Evolutionary conservation across 2,888 invertebrate genomes (phyloP).

Genomic region (Exocentrus adspersus): DNA sequence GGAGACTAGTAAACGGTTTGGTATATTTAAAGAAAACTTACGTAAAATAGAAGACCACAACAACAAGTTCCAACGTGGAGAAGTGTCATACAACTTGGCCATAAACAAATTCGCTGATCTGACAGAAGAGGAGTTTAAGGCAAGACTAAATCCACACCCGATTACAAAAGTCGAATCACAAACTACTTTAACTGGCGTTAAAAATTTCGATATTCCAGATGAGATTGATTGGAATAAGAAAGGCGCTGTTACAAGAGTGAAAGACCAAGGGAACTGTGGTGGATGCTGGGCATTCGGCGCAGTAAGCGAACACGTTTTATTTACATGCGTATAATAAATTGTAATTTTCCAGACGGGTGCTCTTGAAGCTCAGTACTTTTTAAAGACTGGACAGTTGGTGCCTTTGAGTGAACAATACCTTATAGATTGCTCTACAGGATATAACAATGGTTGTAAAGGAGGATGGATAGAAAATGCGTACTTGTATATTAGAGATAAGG

Average conservation of each 20-base stretch:
- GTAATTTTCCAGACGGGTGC: no score
- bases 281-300: conserved; percentile 75
- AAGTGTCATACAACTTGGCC: conserved; percentile 3
- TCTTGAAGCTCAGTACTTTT: background rate
- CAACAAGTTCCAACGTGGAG: conserved; percentile 27
- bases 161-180: background rate
- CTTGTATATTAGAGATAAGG: conserved; percentile 79
- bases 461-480: conserved; percentile 82
- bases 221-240: conserved; percentile 66
- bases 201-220: background rate
- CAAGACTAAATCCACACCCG: background rate
- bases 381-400: background rate
- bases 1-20: conserved; percentile 32
- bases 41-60: conserved; percentile 32
- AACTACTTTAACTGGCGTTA: background rate
- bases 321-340: background rate
- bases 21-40: conserved; percentile 33
- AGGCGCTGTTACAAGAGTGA: conserved; percentile 67
- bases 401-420: conserved; percentile 73
- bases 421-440: conserved; percentile 78
- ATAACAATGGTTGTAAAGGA: conserved; percentile 87
- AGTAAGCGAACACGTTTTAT: conserved; percentile 55
- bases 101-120: background rate
- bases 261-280: conserved; percentile 69
- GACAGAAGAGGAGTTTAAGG: background rate